phyloP scores from a whole-genome alignment of 2,888 invertebrate species.

The Thymelicus lineola region DNA sequence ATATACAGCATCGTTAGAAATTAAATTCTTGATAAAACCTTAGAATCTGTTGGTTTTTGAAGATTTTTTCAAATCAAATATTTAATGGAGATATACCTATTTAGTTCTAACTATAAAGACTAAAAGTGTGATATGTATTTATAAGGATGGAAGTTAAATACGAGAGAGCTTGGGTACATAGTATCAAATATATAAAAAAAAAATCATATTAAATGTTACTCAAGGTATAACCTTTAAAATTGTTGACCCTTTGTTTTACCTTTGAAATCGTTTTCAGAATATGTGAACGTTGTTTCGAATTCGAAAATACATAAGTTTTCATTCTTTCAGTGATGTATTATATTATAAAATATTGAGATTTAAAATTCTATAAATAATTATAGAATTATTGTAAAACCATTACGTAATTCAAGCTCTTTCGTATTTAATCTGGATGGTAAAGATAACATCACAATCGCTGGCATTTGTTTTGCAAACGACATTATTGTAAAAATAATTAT shows the following conservation, averaged over 20 bases:
- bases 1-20: neutral
- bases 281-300: too few species aligned
- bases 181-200: too few species aligned
- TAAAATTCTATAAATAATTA: neutral
- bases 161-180: slow-evolving; percentile 9
- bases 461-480: slow-evolving; percentile 11
- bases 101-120: slow-evolving; percentile 26
- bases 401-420: slow-evolving; percentile 9
- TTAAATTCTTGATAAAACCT: neutral
- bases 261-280: too few species aligned
- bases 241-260: too few species aligned
- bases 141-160: neutral
- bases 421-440: neutral
- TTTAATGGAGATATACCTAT: slow-evolving; percentile 26
- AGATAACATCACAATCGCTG: slow-evolving; percentile 7
- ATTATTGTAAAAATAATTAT: neutral
- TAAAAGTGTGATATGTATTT: slow-evolving; percentile 18
- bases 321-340: too few species aligned
- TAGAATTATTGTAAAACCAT: neutral
- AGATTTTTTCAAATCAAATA: neutral
- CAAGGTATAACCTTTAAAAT: neutral
- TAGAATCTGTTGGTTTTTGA: neutral
- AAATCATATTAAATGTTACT: neutral
- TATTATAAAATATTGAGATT: too few species aligned
- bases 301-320: too few species aligned